phyloP scores from a whole-genome alignment of 2,797 vertebrate genomes.

The Chrysocyon brachyurus region DNA sequence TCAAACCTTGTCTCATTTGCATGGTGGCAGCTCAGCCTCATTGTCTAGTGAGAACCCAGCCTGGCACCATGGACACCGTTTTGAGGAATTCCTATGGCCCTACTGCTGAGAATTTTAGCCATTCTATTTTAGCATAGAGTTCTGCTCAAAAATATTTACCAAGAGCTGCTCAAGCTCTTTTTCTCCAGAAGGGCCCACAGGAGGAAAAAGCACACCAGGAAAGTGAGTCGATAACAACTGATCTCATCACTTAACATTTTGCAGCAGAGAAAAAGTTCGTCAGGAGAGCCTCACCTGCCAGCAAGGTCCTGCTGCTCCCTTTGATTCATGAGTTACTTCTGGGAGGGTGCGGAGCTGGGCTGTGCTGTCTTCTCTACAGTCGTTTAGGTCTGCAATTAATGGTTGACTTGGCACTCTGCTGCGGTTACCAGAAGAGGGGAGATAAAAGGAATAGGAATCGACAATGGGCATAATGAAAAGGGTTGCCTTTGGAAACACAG shows the following conservation, averaged over 20 bases:
- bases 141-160: slow-evolving; percentile 73
- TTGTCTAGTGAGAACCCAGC: slow-evolving; percentile 89
- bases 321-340: slow-evolving; percentile 84
- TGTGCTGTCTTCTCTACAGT: slow-evolving; percentile 87
- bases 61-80: slow-evolving; percentile 80
- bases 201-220: neutral
- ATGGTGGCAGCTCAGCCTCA: slow-evolving; percentile 92
- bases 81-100: slow-evolving; percentile 84
- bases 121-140: slow-evolving; percentile 79
- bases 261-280: slow-evolving; percentile 40
- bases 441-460: neutral
- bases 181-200: slow-evolving; percentile 55
- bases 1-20: slow-evolving; percentile 93
- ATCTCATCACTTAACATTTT: slow-evolving; percentile 74
- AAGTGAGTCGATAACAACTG: neutral
- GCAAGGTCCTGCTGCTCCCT: slow-evolving; percentile 74
- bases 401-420: slow-evolving; percentile 86
- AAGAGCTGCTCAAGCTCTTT: slow-evolving; percentile 76
- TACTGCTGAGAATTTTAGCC: slow-evolving; percentile 82
- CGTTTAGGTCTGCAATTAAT: slow-evolving; percentile 84
- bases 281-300: slow-evolving; percentile 90
- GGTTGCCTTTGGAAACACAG: slow-evolving; percentile 49
- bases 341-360: slow-evolving; percentile 86
- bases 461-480: slow-evolving; percentile 49
- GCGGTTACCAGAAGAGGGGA: neutral